phyloP scores from a whole-genome alignment of 2,888 invertebrate genomes.

The Orchesellides sinensis region DNA sequence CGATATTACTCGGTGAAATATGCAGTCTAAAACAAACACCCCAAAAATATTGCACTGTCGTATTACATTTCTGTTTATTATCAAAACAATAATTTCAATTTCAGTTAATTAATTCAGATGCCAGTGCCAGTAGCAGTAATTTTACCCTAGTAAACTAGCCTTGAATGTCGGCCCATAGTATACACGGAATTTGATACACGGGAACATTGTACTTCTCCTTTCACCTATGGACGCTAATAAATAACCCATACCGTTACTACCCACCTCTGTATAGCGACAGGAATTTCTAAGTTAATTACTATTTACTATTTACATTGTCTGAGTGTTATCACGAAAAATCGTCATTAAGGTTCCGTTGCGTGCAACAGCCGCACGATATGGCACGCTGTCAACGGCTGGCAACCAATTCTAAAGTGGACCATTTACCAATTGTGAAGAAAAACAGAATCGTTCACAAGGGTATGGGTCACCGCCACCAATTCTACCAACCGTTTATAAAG shows the following conservation, averaged over 20 bases:
- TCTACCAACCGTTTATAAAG: background rate
- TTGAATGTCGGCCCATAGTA: too few species aligned
- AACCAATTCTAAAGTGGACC: background rate
- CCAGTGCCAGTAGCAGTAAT: too few species aligned
- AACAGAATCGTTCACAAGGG: background rate
- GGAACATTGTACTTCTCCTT: too few species aligned
- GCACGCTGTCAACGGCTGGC: slow-evolving; percentile 21
- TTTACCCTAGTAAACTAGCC: too few species aligned
- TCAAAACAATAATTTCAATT: too few species aligned
- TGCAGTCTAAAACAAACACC: too few species aligned
- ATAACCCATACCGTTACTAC: background rate
- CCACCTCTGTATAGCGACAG: background rate
- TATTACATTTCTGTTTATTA: too few species aligned
- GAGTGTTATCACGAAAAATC: slow-evolving; percentile 35
- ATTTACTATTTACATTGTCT: too few species aligned
- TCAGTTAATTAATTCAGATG: too few species aligned
- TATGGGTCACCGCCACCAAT: background rate
- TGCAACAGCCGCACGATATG: background rate
- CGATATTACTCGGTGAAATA: too few species aligned
- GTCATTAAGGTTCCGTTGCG: slow-evolving; percentile 32
- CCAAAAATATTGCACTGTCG: too few species aligned
- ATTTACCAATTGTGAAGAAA: background rate
- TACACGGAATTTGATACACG: too few species aligned
- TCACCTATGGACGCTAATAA: background rate
- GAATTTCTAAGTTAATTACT: slow-evolving; percentile 30